Evolutionary conservation across 2,113 vertebrate species (phyloP).

Genomic region (Ondatra zibethicus): DNA sequence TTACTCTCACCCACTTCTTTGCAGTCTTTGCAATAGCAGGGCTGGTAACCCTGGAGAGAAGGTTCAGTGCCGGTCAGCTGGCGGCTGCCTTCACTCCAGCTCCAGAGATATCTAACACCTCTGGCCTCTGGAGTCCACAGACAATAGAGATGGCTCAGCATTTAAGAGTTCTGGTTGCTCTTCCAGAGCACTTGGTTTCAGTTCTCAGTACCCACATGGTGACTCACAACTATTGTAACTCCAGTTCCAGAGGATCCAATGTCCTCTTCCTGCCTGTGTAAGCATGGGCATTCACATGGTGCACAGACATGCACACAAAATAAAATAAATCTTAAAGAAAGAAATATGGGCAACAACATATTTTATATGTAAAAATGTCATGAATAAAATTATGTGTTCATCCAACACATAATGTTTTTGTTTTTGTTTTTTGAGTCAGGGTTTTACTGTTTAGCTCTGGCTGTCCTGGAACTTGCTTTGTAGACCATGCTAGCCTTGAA

Average conservation of each 20-base stretch:
- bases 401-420: not conserved
- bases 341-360: not conserved
- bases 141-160: not conserved
- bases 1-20: too few species aligned
- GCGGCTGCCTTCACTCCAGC: too few species aligned
- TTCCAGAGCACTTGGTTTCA: not conserved
- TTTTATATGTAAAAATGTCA: not conserved
- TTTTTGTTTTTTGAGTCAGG: too few species aligned
- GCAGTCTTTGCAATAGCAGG: not conserved
- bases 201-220: not conserved
- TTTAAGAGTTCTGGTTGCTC: not conserved
- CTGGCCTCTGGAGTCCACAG: not conserved
- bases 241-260: not conserved
- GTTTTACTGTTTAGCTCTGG: too few species aligned
- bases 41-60: not conserved
- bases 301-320: not conserved
- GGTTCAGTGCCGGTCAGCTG: not conserved
- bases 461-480: too few species aligned
- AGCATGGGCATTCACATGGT: not conserved
- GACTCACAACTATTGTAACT: not conserved
- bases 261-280: not conserved
- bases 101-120: too few species aligned
- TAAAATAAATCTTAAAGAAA: not conserved
- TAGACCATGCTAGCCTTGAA: too few species aligned
- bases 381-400: not conserved